Conservation (phyloP, 2,113 vertebrate species). For the Rallus limicola region DNA sequence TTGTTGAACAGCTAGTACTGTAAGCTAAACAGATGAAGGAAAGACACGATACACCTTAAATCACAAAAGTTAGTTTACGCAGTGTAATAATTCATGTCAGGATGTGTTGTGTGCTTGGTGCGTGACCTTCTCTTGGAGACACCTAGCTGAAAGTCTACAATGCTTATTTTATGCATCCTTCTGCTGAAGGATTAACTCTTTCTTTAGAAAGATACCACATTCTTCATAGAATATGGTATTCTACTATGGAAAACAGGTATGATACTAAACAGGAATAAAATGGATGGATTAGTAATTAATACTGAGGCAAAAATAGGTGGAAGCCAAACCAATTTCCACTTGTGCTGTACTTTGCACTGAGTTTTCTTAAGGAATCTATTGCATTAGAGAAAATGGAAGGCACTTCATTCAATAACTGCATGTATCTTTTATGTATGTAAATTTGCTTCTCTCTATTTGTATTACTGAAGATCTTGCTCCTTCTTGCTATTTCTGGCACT, state of each 20-base stretch:
- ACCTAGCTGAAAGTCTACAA: background rate
- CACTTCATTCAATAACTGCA: background rate
- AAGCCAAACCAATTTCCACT: background rate
- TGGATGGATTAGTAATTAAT: background rate
- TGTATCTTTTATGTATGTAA: background rate
- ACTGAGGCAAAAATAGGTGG: background rate
- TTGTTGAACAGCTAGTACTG: background rate
- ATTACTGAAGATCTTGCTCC: slow-evolving; percentile 28
- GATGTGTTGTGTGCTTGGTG: background rate
- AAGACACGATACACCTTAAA: background rate
- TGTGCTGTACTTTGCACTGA: background rate
- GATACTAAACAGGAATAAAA: background rate
- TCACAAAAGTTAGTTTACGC: background rate
- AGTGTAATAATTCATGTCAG: background rate
- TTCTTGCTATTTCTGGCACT: slow-evolving; percentile 47
- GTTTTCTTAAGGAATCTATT: background rate
- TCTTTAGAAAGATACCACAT: too few relatives aligned
- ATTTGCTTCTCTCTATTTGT: slow-evolving; percentile 12
- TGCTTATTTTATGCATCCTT: background rate
- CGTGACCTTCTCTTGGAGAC: background rate
- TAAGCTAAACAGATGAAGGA: background rate
- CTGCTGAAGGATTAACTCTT: background rate
- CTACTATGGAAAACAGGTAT: background rate
- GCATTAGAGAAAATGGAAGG: background rate
- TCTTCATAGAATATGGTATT: background rate